Percentiles rank a stretch among this genome's conserved stretches.
Conservation (phyloP, 2,797 vertebrate genomes). For the Trematomus bernacchii region DNA sequence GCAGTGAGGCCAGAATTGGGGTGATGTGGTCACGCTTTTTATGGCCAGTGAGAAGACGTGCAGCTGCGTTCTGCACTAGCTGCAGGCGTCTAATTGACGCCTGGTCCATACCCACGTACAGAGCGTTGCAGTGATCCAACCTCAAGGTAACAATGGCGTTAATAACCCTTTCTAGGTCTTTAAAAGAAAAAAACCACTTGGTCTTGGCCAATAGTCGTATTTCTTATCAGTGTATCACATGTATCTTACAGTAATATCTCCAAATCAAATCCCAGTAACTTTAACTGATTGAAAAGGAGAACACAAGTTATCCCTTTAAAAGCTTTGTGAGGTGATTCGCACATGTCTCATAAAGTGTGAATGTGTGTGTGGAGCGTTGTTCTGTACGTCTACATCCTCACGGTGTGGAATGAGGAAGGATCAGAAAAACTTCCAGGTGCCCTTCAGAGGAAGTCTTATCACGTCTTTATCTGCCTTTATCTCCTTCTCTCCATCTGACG, state of each 20-base stretch:
- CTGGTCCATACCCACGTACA: too few relatives aligned
- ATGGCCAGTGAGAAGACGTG: too few relatives aligned
- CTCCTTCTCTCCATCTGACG: slow-evolving; percentile 18
- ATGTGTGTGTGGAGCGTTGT: not conserved
- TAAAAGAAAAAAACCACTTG: too few relatives aligned
- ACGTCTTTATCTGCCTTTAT: slow-evolving; percentile 57
- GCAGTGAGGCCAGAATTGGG: too few relatives aligned
- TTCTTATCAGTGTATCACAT: not conserved
- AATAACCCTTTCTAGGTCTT: too few relatives aligned
- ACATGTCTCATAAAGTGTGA: not conserved
- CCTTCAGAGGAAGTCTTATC: slow-evolving; percentile 47
- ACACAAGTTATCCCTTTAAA: not conserved
- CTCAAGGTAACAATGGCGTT: too few relatives aligned
- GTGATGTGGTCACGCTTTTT: too few relatives aligned
- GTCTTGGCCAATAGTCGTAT: too few relatives aligned
- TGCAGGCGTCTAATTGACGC: too few relatives aligned
- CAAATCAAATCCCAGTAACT: not conserved
- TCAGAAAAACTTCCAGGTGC: slow-evolving; percentile 15
- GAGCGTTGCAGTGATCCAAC: too few relatives aligned
- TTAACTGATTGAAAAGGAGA: not conserved
- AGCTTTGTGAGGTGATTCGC: not conserved
- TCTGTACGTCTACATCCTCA: not conserved
- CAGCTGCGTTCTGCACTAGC: too few relatives aligned
- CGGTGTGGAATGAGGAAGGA: slow-evolving; percentile 10
- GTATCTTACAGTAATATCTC: not conserved